Base-by-base conservation (phyloP, 2,797 vertebrate species). In the Discoglossus pictus region DNA sequence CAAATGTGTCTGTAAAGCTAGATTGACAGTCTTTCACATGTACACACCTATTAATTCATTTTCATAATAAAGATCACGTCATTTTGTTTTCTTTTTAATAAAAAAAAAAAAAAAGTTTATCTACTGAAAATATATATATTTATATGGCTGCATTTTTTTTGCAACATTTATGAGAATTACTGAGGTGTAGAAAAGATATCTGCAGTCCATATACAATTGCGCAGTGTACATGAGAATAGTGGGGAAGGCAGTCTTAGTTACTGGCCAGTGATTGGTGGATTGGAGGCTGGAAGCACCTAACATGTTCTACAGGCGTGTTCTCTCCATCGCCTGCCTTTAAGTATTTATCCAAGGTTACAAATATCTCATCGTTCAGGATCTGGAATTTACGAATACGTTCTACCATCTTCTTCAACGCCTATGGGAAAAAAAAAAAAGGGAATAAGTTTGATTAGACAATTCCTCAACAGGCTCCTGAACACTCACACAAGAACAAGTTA, bases 381-480 rank as follows among this genome's bases (percentile, higher is more conserved):
- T 99, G 97, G 84, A 96, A 99, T 79, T 97, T 99, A 11, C 94
- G 93, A 76, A 99, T 99, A 70, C 96, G 87, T 65, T 99, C 97
- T 10, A 96, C 97, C 97, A 99, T 99, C 83, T 98, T 99, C 89
- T 99, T 99, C 70, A 99, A 86, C 47, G 94, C 92, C 97, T 99
- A 58, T 2, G 74, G 68, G 47, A 11, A 61, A 61, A 15, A 52
- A 35, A 7, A 6, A 18, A n/a, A n/a, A n/a, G n/a, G n/a, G n/a
- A n/a, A n/a, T n/a, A n/a, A n/a, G n/a, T n/a, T n/a, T n/a, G n/a
- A n/a, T n/a, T n/a, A n/a, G n/a, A n/a, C n/a, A n/a, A 6, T 20
- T 35, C 9, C 2, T 58, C 48, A 43, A 61, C 47, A 36, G 82
- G n/a, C n/a, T n/a, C n/a, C n/a, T n/a, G n/a, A n/a, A n/a, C n/a